Base-by-base conservation (phyloP, 2,888 invertebrate species). In the Lordiphosa fenestrarum region DNA sequence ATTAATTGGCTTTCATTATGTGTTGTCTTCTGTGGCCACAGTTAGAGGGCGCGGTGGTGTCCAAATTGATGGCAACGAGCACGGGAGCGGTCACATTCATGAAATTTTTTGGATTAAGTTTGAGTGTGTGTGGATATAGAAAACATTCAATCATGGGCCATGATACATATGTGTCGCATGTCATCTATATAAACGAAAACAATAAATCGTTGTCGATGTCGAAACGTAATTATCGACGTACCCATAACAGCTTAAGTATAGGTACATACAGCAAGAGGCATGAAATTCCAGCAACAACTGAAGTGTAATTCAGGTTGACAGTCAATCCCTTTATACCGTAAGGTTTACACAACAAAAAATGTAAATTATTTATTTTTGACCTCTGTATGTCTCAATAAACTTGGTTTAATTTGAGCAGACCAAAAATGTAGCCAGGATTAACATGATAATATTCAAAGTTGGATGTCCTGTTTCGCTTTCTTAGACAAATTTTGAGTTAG, bases 141-240 rank as follows among this genome's bases (percentile, higher is more conserved):
- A 66, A 53, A 44, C 65, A 66, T 71, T 71, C 72, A 73, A 74
- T 74, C 75, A 76, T 71, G 42, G 39, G 38, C 33, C 23, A 39
- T 63, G 55, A 36, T 15, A 38, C 10, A 13, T 70, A 54, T 64
- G 60, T 54, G 58, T 69, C 69, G 69, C 55, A 61, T 69, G 70
- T 66, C 70, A 70, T 70, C 63, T 60, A 63, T 54, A 60, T 70
- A 60, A 70, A 70, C 54, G 64, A 62, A 54, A 54, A 50, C 64
- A 62, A 62, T 62, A 63, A 62, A 62, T 62, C 62, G 62, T 63
- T 44, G 44, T 62, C 39, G 39, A 64, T 62, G 54, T 63, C 62
- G 62, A 38, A 63, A 60, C 35, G 49, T 63, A 63, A 62, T 63
- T 62, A 54, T 62, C 54, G 61, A 60, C 61, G 61, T 60, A 60